Base-by-base conservation (phyloP, 2,888 invertebrate genomes). In the Phortica okadai region DNA sequence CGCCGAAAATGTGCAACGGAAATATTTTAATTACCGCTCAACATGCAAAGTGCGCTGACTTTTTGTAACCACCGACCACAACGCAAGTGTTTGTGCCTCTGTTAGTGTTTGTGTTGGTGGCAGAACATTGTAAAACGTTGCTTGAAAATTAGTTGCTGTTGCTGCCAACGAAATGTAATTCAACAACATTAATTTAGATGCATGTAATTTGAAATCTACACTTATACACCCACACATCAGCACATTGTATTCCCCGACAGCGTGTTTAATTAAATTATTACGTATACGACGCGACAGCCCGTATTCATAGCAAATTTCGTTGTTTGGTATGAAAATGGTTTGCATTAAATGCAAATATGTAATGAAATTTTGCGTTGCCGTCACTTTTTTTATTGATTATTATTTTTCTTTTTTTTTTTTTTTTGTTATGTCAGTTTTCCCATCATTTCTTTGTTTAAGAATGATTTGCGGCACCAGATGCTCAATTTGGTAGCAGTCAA, bases 241-340 rank as follows among this genome's bases (percentile, higher is more conserved):
- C 25, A 6, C 16, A 10, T 7, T 56, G 4, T 59, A 66, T 33
- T 66, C n/a, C 42, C 81, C 78, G 81, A 82, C 78, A 79, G 79
- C 79, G 86, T 81, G 83, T 82, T 80, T 79, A 77, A 84, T 85
- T 79, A 79, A 86, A 81, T 83, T 84, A 84, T 82, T 67, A 77
- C 67, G 67, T 77, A 80, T 67, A 67, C 67, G 16, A 44, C 45
- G 21, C 50, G 14, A 50, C 14, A 50, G 10, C 10, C 50, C 50
- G 6, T 5, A 50, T 2, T 50, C 2, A 50, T 8, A 62, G 10
- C 62, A 62, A 56, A 16, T 33, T 33, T 33, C 33, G 33, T 33
- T 14, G 50, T 62, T 21, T 21, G n/a, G 62, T 21, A 25, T 25
- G 25, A 16, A 44, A 67, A 44, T 67, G 7, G 67, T 44, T 8